Base-by-base conservation (phyloP, 2,113 vertebrate genomes). In the Nematolebias whitei region DNA sequence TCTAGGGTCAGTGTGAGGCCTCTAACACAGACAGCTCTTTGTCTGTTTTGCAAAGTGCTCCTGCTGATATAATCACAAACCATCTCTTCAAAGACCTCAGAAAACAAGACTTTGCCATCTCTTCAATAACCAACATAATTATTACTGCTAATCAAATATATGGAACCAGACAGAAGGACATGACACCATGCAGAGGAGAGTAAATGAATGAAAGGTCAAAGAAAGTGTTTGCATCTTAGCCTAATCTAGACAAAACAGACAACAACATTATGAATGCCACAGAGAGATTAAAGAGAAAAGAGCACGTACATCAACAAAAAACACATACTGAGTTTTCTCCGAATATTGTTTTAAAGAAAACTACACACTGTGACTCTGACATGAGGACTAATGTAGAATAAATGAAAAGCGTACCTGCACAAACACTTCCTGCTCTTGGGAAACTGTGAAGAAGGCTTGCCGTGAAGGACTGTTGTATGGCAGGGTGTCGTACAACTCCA, bases 401-500 rank as follows among this genome's bases (percentile, higher is more conserved):
- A 61, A 66, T 54, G 15, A 5, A 41, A 49, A 44, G 24, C 59
- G 3, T 93, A 99, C 97, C 96, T 98, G 95, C 19, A 98, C 97
- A 56, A 92, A 96, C 83, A 99, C 48, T 24, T 88, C 87, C 50
- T 92, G 88, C 8, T 95, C 94, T 68, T 96, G 93, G 3, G 89
- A 84, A 70, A 96, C 88, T 0, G 93, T 92, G 87, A 91, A 92
- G 81, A 95, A 88, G 18, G 91, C 88, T 73, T 95, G 94, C 2
- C 88, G 84, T 1, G 92, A 89, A 0, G 94, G 92, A 50, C 66
- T 70, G 22, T 59, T 76, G 78, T 94, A 93, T 12, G 91, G 87
- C 55, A 91, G 89, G 0, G 91, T 94, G 86, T 89, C 84, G 58
- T 93, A 96, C 19, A 98, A 83, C 43, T 98, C 95, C 94, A 98